A percentile compares a stretch with the other conserved stretches of the same genome.
Evolutionary conservation across 2,797 vertebrate genomes (phyloP).

Genomic region (Myioborus melanocephalus): DNA sequence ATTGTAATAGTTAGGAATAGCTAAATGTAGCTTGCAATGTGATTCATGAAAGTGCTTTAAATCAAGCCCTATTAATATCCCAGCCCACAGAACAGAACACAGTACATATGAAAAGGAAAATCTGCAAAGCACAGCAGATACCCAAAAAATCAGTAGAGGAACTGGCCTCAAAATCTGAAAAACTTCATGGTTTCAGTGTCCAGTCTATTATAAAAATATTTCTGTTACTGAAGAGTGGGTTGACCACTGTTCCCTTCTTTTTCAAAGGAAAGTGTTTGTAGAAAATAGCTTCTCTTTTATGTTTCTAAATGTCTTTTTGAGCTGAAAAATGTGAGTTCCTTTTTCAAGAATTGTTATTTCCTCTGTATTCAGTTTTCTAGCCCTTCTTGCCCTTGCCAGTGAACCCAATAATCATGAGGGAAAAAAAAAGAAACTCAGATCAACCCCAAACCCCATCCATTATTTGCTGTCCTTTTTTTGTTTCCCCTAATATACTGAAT

Average conservation of each 20-base stretch:
- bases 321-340: neutral
- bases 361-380: neutral
- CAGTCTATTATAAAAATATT: neutral
- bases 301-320: neutral
- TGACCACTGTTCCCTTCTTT: neutral
- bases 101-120: neutral
- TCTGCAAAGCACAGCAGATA: conserved; percentile 37
- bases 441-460: neutral
- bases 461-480: neutral
- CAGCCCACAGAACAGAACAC: conserved; percentile 16
- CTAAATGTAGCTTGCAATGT: neutral
- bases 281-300: neutral
- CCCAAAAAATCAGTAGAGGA: neutral
- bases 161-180: neutral
- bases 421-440: neutral
- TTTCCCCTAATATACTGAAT: neutral
- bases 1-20: neutral
- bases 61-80: conserved; percentile 26
- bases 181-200: neutral
- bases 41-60: conserved; percentile 11
- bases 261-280: neutral
- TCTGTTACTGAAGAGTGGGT: neutral
- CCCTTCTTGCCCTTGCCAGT: neutral
- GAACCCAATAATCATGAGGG: neutral
- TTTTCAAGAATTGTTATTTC: neutral